Conservation (phyloP, 1,140 invertebrate genomes). For the Drosophila teissieri region DNA sequence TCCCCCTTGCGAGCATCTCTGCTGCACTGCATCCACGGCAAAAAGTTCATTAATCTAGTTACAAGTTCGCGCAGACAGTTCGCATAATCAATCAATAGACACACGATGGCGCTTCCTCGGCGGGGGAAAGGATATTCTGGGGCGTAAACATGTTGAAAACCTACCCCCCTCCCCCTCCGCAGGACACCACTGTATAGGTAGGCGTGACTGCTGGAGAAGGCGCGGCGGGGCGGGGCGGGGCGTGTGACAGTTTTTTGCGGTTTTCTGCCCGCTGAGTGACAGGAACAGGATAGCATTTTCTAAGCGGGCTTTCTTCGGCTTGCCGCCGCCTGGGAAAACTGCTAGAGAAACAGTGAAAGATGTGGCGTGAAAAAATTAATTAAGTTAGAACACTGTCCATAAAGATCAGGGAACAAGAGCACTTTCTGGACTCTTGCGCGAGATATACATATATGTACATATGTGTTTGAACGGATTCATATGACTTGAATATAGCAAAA, state of each 20-base stretch:
- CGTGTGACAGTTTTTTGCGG: slow-evolving; percentile 34
- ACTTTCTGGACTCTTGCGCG: no score
- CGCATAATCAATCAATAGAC: slow-evolving; percentile 83
- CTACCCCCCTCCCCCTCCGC: slow-evolving; percentile 1
- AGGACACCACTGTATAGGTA: slow-evolving; percentile 2
- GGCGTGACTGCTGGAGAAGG: slow-evolving; percentile 5
- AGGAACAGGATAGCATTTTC: slow-evolving; percentile 44
- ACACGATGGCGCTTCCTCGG: slow-evolving; percentile 3
- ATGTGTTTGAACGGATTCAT: no score
- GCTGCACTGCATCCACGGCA: slow-evolving; percentile 62
- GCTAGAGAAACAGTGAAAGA: not conserved
- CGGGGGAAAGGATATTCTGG: not conserved
- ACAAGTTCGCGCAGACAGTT: slow-evolving; percentile 81
- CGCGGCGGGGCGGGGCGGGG: not conserved
- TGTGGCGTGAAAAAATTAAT: slow-evolving; percentile 7
- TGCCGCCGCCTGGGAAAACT: slow-evolving; percentile 2
- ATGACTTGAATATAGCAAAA: no score
- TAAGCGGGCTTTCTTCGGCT: slow-evolving; percentile 18
- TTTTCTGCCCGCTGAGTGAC: slow-evolving; percentile 36
- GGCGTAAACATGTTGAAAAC: slow-evolving; percentile 33
- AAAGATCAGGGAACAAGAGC: not conserved
- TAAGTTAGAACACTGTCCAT: not conserved
- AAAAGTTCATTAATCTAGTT: slow-evolving; percentile 84
- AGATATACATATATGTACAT: no score
- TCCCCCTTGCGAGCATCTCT: slow-evolving; percentile 1